These are phyloP conservation scores for Hydroisotoma schaefferi DNA, from an alignment of 2,888 invertebrate species.

Conservation along the genomic window DNA sequence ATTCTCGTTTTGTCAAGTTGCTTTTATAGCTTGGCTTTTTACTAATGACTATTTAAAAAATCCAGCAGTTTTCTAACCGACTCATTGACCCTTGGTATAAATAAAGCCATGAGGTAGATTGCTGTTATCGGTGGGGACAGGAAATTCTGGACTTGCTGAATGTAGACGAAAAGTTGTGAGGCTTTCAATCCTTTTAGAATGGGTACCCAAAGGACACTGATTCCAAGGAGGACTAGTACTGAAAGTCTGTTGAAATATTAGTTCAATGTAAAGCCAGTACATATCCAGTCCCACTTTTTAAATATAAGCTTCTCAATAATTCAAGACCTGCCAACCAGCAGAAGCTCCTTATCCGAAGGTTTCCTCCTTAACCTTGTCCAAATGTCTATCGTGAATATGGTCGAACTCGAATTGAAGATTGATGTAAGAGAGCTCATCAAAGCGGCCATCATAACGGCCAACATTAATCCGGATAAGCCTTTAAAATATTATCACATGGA, in stretches of 20 bases:
- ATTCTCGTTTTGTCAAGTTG: too few relatives aligned
- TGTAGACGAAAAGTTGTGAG: constrained; percentile 57
- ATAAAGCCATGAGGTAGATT: constrained; percentile 56
- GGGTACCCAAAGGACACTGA: constrained; percentile 54
- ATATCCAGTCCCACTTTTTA: too few relatives aligned
- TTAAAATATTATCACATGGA: too few relatives aligned
- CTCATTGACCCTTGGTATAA: constrained; percentile 56
- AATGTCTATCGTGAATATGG: constrained; percentile 59
- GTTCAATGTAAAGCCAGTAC: too few relatives aligned
- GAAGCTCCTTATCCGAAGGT: constrained; percentile 52
- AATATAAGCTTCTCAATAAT: too few relatives aligned
- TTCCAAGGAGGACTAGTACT: constrained; percentile 42
- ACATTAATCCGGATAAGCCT: constrained; percentile 52
- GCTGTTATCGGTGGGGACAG: constrained; percentile 58
- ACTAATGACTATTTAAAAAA: too few relatives aligned
- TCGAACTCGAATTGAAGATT: constrained; percentile 58
- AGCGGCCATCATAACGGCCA: constrained; percentile 58
- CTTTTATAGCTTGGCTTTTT: too few relatives aligned
- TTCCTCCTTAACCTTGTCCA: constrained; percentile 54
- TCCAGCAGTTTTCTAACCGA: constrained; percentile 50
- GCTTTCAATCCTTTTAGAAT: constrained; percentile 55
- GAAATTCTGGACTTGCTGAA: constrained; percentile 57
- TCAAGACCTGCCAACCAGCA: constrained; percentile 55
- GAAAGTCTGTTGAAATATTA: too few relatives aligned
- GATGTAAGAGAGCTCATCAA: constrained; percentile 58